Percentiles rank a stretch among this genome's conserved stretches.
Conservation (phyloP, 2,113 vertebrate genomes). For the Rhabdornis inornatus region DNA sequence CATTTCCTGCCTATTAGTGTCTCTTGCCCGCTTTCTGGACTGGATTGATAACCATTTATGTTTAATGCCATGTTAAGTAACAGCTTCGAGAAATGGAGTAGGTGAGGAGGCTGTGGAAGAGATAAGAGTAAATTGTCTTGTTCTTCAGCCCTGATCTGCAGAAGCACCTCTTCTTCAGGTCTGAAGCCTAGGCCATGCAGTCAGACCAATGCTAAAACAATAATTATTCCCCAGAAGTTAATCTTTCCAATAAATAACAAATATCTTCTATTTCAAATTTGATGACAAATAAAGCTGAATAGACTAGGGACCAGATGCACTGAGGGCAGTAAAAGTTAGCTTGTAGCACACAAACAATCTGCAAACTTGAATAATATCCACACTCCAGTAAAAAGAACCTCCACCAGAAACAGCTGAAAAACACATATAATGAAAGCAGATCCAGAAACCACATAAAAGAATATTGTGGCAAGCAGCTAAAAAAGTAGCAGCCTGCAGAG, state of each 20-base stretch:
- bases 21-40: not conserved
- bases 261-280: not conserved
- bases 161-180: not conserved
- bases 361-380: not conserved
- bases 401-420: not conserved
- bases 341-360: not conserved
- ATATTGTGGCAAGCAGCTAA: not conserved
- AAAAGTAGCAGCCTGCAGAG: not conserved
- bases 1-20: not conserved
- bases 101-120: not conserved
- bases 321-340: not conserved
- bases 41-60: not conserved
- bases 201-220: not conserved
- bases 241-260: not conserved
- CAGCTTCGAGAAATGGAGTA: not conserved
- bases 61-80: constrained; percentile 10
- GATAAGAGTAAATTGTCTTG: not conserved
- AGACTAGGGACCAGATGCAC: not conserved
- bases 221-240: not conserved
- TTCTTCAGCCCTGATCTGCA: not conserved
- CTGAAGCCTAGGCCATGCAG: not conserved
- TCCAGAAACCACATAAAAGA: not conserved
- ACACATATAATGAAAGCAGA: not conserved
- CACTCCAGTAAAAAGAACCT: not conserved
- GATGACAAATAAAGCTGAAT: not conserved